Evolutionary conservation across 2,888 invertebrate species (phyloP), one percentile per base, ranked within the genome.

Genomic region (Cerceris ruficornis): DNA sequence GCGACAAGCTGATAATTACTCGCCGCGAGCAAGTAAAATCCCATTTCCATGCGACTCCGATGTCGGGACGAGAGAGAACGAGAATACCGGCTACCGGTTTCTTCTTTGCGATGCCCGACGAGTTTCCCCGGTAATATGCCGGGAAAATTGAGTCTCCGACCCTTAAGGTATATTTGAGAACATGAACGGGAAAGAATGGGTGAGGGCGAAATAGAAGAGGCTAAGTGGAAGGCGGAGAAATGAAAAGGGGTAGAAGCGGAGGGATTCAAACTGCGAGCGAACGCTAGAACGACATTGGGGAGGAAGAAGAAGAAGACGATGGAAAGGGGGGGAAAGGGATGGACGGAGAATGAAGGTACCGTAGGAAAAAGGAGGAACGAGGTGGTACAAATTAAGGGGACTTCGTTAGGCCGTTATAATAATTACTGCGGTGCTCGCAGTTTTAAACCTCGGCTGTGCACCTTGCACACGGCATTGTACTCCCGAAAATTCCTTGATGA

Each of bases 1-100:
- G 69, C 77, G 78, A 86, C 86, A 81, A 79, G 68, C 83, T 83
- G 86, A 88, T 89, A 89, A 89, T 89, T 89, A 88, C 86, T 84
- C 79, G 85, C 81, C 86, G 73, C 80, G 78, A 83, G 81, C 79
- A 64, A 70, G 76, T 84, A 84, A 87, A 88, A 88, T 87, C 86
- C 84, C 86, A 89, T 90, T 90, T 90, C 85, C 87, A 82, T 84
- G 81, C 87, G 82, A 65, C 66, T 62, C 66, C 66, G 8, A 15
- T 41, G 64, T 14, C 43, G 54, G 28, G 28, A 28, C 43, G 42
- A 55, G 52, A 49, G 54, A 54, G 57, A 50, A 54, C 7, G 57
- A 50, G 43, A 49, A 49, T 13, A 58, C 14, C 9, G 39, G n/a
- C n/a, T 9, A 67, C 39, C 52, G 14, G 60, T 55, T 52, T 61